Percentiles rank a stretch among this genome's conserved stretches.
These are phyloP conservation scores for Heterocephalus glaber DNA, from an alignment of 2,113 vertebrate genomes.

Conservation along the genomic window DNA sequence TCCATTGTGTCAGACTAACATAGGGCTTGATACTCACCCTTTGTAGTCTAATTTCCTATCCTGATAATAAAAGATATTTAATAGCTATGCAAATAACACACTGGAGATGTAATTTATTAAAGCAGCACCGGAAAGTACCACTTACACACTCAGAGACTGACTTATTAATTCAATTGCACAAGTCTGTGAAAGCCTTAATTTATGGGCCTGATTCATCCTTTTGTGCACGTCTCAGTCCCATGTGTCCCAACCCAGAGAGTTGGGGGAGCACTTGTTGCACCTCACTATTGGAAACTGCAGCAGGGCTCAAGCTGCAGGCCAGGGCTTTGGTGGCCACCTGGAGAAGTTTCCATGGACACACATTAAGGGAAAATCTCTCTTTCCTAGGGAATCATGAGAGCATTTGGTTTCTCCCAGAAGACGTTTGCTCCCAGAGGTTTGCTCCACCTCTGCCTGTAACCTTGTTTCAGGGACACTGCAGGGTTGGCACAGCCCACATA, in stretches of 20 bases:
- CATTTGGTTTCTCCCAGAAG: neutral
- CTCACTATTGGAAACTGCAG: neutral
- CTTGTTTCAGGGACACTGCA: neutral
- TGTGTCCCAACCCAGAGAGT: neutral
- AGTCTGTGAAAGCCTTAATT: slow-evolving; percentile 44
- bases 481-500: neutral
- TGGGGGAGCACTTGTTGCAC: neutral
- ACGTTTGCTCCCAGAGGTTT: neutral
- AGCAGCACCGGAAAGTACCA: slow-evolving; percentile 49
- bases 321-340: neutral
- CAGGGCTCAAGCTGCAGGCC: neutral
- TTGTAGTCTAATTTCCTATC: slow-evolving; percentile 46
- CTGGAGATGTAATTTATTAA: slow-evolving; percentile 68
- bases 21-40: neutral
- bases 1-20: neutral
- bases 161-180: slow-evolving; percentile 52
- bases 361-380: neutral
- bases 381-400: neutral
- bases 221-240: neutral
- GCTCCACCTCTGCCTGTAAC: neutral
- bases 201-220: slow-evolving; percentile 16
- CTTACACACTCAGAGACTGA: slow-evolving; percentile 33
- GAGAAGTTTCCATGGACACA: neutral
- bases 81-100: slow-evolving; percentile 66
- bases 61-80: slow-evolving; percentile 67